phyloP scores from a whole-genome alignment of 2,797 vertebrate species.

The Poecilia wingei region DNA sequence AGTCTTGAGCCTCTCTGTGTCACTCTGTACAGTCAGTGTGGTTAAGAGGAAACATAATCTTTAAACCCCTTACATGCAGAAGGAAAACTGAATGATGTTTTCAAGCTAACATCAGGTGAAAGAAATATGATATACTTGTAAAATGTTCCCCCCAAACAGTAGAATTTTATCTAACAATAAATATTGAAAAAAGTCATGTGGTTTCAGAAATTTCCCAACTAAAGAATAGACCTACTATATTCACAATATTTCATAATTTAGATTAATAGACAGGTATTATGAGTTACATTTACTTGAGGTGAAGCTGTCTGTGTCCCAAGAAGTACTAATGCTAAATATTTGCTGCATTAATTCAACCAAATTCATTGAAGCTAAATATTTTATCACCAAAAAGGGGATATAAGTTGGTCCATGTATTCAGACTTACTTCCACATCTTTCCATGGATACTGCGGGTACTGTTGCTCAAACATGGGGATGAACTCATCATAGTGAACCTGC shows the following conservation, averaged over 20 bases:
- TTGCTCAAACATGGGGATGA: constrained; percentile 91
- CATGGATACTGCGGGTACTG: constrained; percentile 90
- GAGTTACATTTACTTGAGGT: background rate
- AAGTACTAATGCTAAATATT: background rate
- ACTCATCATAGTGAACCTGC: constrained; percentile 93
- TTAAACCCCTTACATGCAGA: too few species aligned
- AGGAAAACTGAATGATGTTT: too few species aligned
- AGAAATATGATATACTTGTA: too few species aligned
- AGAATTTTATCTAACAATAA: too few species aligned
- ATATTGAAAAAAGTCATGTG: too few species aligned
- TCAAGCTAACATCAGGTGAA: too few species aligned
- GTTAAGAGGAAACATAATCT: too few species aligned
- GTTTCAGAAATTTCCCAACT: background rate
- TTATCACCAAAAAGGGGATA: background rate
- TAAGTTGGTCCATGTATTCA: background rate
- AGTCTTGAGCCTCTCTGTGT: too few species aligned
- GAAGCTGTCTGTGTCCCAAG: background rate
- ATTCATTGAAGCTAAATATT: background rate
- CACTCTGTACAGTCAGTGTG: too few species aligned
- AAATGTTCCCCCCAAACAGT: too few species aligned
- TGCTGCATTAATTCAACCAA: background rate
- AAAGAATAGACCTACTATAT: background rate
- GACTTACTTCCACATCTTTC: constrained; percentile 86
- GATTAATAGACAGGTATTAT: background rate
- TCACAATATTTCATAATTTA: background rate